Evolutionary conservation across 2,113 vertebrate genomes (phyloP).

Genomic region (Chinchilla lanigera): DNA sequence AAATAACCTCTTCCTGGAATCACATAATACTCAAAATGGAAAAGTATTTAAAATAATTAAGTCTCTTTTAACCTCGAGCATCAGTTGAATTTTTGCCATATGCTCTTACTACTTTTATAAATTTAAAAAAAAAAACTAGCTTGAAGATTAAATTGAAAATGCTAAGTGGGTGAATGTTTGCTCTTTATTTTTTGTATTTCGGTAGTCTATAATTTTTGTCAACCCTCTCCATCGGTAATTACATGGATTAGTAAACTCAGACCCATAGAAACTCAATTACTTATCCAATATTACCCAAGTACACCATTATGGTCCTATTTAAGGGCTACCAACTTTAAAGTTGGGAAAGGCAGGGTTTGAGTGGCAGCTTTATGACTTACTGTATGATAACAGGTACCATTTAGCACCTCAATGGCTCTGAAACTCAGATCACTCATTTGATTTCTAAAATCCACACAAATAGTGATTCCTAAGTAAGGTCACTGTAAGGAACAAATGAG

Average conservation of each 20-base stretch:
- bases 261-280: slow-evolving; percentile 58
- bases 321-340: slow-evolving; percentile 30
- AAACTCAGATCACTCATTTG: not conserved
- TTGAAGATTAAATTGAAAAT: slow-evolving; percentile 62
- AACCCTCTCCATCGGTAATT: slow-evolving; percentile 59
- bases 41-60: slow-evolving; percentile 49
- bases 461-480: not conserved
- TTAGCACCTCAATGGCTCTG: not conserved
- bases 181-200: slow-evolving; percentile 53
- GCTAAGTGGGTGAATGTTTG: slow-evolving; percentile 41
- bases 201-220: slow-evolving; percentile 69
- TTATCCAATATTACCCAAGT: slow-evolving; percentile 41
- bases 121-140: not conserved
- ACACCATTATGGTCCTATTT: not conserved
- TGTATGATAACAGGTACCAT: not conserved
- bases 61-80: slow-evolving; percentile 34
- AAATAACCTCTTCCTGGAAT: not conserved
- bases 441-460: not conserved
- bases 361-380: not conserved
- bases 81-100: slow-evolving; percentile 36
- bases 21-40: slow-evolving; percentile 14
- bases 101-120: slow-evolving; percentile 46
- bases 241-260: slow-evolving; percentile 58
- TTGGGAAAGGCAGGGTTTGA: not conserved
- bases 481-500: not conserved